Evolutionary conservation across 2,888 invertebrate genomes (phyloP).

Genomic region (Patella caerulea): DNA sequence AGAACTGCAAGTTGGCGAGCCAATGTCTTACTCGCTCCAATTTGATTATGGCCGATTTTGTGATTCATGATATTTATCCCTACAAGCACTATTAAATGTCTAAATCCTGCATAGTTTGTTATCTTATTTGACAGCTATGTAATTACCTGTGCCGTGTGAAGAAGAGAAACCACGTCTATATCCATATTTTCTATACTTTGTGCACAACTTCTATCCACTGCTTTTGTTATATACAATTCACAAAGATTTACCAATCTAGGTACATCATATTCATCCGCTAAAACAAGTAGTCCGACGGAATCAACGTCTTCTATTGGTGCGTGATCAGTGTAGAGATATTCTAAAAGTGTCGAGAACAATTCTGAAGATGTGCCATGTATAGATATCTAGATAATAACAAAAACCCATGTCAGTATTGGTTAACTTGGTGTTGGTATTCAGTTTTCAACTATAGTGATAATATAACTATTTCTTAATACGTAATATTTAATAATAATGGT

Average conservation of each 20-base stretch:
- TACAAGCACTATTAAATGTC: too few species aligned
- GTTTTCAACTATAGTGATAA: neutral
- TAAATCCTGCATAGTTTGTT: too few species aligned
- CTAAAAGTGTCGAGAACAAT: conserved; percentile 60
- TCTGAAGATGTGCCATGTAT: conserved; percentile 50
- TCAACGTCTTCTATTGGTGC: conserved; percentile 63
- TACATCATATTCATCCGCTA: conserved; percentile 63
- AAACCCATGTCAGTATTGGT: too few species aligned
- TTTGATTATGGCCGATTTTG: too few species aligned
- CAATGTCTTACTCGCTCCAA: too few species aligned
- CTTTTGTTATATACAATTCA: conserved; percentile 67
- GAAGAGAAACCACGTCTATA: conserved; percentile 63
- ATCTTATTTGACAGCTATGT: too few species aligned
- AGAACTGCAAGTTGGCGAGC: too few species aligned
- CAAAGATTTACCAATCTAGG: conserved; percentile 62
- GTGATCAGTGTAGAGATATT: conserved; percentile 68
- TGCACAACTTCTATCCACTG: conserved; percentile 55
- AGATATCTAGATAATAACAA: conserved; percentile 41
- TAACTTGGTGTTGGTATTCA: too few species aligned
- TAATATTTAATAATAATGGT: neutral
- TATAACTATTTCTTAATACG: conserved; percentile 4
- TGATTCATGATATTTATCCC: too few species aligned
- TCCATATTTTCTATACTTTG: conserved; percentile 62
- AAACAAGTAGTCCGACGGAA: conserved; percentile 56
- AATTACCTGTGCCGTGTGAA: conserved; percentile 60